Percentiles rank a stretch among this genome's conserved stretches.
phyloP scores from a whole-genome alignment of 2,113 vertebrate genomes.

The Chelonoidis abingdonii region DNA sequence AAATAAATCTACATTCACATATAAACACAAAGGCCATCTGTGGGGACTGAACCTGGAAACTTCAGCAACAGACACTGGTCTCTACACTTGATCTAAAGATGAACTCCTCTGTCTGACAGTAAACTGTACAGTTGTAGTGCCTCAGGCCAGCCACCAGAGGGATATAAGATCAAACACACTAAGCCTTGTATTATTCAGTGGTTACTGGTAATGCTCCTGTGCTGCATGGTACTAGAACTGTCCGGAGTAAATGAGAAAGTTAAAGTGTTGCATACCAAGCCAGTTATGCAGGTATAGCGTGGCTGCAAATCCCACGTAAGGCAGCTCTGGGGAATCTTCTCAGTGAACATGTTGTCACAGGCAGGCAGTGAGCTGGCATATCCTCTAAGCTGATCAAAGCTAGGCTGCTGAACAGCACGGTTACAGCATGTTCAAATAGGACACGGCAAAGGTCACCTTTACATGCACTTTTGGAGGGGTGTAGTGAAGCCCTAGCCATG shows the following conservation, averaged over 20 bases:
- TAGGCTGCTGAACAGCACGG: neutral
- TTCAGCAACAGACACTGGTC: neutral
- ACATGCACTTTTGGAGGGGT: fast-evolving
- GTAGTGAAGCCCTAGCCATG: neutral
- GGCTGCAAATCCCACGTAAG: neutral
- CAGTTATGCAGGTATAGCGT: neutral
- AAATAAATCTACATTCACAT: neutral
- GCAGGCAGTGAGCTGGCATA: neutral
- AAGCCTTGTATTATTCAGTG: neutral
- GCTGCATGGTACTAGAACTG: neutral
- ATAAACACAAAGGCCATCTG: neutral
- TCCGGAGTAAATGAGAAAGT: fast-evolving
- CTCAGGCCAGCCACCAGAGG: neutral
- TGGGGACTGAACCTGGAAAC: neutral
- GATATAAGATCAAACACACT: neutral
- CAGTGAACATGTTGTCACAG: neutral
- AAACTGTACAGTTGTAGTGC: neutral
- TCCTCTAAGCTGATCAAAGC: neutral
- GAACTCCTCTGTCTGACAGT: neutral
- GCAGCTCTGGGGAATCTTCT: neutral
- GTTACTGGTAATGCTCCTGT: neutral
- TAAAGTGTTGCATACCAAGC: neutral
- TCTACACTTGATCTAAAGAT: neutral
- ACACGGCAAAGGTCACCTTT: neutral
- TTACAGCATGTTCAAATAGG: fast-evolving